Base-by-base conservation (phyloP, 2,888 invertebrate species). In the Agriotes lineatus region DNA sequence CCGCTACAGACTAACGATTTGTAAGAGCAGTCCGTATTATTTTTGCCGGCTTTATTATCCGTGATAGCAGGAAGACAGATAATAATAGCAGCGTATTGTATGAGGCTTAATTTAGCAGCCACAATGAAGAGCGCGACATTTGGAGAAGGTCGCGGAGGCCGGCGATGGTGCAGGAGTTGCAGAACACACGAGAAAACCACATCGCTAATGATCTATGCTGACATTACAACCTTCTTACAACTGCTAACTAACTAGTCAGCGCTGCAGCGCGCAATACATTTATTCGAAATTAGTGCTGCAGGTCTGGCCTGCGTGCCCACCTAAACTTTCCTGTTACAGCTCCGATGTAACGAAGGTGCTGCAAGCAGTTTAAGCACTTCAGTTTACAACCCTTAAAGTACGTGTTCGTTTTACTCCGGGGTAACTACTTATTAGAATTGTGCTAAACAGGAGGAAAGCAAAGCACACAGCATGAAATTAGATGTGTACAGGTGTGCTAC, bases 121-220 rank as follows among this genome's bases (percentile, higher is more conserved):
- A 57, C 72, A 74, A 72, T 63, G 69, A 69, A 74, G 69, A 67
- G 69, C 67, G 61, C 77, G 79, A 78, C 79, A 78, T 79, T 79
- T 77, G 25, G 71, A 73, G 76, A 78, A 78, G 77, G 78, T 79
- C 76, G 75, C 70, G 72, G 73, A 69, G 48, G 12, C 75, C 71
- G 70, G 72, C 74, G 74, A 69, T 71, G 45, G 25, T 63, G 62
- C 57, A 39, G 25, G 45, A 62, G 48, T 63, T 66, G 64, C 64
- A 64, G 44, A 56, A 44, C 39, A 58, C 58, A 58, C 42, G 42
- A 58, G 42, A 14, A 76, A 76, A 73, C 78, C 76, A 72, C 74
- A 77, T 76, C 80, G 76, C 79, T 81, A 81, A 81, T 80, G 81
- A 81, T 79, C 75, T 79, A 74, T 78, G 80, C 80, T 81, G 81